Conservation (phyloP, 2,888 invertebrate species). For the Drosophila tripunctata region DNA sequence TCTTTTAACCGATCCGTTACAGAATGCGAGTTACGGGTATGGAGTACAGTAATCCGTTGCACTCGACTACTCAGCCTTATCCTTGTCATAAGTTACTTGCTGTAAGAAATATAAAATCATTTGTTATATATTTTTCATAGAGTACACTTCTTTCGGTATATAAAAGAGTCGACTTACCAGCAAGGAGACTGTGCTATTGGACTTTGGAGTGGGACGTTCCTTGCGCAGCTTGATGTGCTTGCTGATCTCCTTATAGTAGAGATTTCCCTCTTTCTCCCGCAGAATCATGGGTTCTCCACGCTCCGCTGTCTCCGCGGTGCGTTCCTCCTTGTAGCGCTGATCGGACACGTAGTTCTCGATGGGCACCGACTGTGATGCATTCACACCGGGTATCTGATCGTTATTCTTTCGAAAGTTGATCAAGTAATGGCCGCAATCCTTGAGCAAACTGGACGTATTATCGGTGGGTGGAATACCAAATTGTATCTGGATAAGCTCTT, state of each 20-base stretch:
- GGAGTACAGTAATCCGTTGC: neutral
- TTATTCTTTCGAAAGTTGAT: constrained; percentile 34
- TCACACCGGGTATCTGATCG: neutral
- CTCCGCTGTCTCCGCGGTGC: constrained; percentile 18
- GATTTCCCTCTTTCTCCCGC: neutral
- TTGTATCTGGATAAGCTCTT: constrained; percentile 25
- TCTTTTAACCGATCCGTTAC: neutral
- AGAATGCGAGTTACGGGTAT: neutral
- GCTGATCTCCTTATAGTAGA: constrained; percentile 24
- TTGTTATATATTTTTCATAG: no score
- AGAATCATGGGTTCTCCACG: constrained; percentile 26
- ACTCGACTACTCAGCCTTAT: neutral
- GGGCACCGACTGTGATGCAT: rapidly evolving
- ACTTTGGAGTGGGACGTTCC: constrained; percentile 25
- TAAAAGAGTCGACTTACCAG: constrained; percentile 20
- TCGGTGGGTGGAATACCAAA: constrained; percentile 31
- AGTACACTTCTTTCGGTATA: neutral
- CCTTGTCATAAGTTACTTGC: constrained; percentile 11
- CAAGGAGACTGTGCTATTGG: constrained; percentile 14
- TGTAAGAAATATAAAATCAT: no score
- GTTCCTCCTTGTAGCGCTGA: constrained; percentile 51
- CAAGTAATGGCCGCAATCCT: constrained; percentile 39
- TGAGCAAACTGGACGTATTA: constrained; percentile 22
- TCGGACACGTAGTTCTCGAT: constrained; percentile 23
- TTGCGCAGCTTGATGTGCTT: constrained; percentile 37